Evolutionary conservation across 2,797 vertebrate species (phyloP), one percentile per base, ranked within the genome.

Genomic region (Anguilla pacifica): DNA sequence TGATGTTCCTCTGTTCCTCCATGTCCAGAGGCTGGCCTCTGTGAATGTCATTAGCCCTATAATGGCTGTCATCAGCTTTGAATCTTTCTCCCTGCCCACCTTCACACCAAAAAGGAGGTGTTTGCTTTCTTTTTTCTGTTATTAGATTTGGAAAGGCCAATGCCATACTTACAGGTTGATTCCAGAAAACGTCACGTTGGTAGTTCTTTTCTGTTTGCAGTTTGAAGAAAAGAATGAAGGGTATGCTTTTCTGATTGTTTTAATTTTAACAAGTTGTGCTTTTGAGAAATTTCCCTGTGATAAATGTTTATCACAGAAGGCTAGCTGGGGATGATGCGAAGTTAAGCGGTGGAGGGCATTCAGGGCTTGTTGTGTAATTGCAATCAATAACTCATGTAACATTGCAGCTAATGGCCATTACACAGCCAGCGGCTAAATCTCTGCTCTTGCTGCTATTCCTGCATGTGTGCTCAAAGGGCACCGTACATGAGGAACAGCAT

Each of bases 381-480:
- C 83, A 59, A 53, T 88, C 82, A 85, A 84, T 88, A 59, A 22
- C 49, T 31, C 83, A 84, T 57, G 64, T 84, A 77, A 28, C 67
- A 57, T 84, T 87, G n/a, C 83, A 74, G 53, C 46, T 82, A 87
- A 49, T 25, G 28, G 81, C 59, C 57, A 11, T 3, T 15, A 22
- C 49, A 55, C 61, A 61, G 59, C 51, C 46, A 55, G 83, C 64
- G 82, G 25, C 86, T 53, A 35, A 83, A 74, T 61, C 86, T 83
- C 51, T 53, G 79, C 28, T 83, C 61, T 53, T 17, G 43, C 43
- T 61, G 19, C 46, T 59, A 43, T 61, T 67, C 28, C 77, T 87
- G 79, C 49, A 22, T 51, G 81, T 70, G 79, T 59, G 11, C 77
- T 61, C 57, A 28, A 28, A 17, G 19, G 59, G 86, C 55, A 28